These are phyloP conservation scores for Epicauta chinensis DNA, from an alignment of 1,140 invertebrate genomes.

Conservation along the genomic window DNA sequence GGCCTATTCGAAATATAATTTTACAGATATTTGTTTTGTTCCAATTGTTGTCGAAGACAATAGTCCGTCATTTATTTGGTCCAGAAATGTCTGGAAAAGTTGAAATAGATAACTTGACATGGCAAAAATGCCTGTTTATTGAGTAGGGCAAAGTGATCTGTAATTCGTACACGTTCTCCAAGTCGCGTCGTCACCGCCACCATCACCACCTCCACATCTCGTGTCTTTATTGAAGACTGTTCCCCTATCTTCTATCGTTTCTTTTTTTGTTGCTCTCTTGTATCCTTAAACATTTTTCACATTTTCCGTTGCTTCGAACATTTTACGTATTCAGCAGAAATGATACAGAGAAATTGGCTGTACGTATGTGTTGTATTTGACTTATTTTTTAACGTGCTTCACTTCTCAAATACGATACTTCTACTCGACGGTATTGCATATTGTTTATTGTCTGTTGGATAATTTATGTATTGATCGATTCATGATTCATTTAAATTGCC, in stretches of 20 bases:
- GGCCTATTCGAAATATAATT: too few relatives aligned
- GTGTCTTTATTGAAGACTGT: conserved; percentile 22
- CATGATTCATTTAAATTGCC: too few relatives aligned
- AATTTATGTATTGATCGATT: background rate
- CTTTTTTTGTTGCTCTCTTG: conserved; percentile 13
- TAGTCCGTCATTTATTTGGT: background rate
- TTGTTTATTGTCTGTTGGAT: background rate
- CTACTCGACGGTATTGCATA: background rate
- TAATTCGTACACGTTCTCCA: conserved; percentile 21
- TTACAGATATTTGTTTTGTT: too few relatives aligned
- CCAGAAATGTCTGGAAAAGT: conserved; percentile 5
- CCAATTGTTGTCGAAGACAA: too few relatives aligned
- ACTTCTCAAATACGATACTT: conserved; percentile 6
- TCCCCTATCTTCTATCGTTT: background rate
- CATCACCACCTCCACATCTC: conserved; percentile 3
- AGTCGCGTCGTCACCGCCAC: conserved; percentile 19
- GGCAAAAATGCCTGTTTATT: conserved; percentile 23
- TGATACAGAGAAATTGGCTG: conserved; percentile 23
- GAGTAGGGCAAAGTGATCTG: conserved; percentile 20
- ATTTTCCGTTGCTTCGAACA: conserved; percentile 22
- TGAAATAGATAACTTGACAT: conserved; percentile 21
- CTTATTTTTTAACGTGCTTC: conserved; percentile 25
- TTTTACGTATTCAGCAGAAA: conserved; percentile 26
- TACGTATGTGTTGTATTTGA: conserved; percentile 20
- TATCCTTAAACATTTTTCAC: conserved; percentile 25